These are phyloP conservation scores for Pogonus chalceus DNA, from an alignment of 1,140 invertebrate species.

Conservation along the genomic window DNA sequence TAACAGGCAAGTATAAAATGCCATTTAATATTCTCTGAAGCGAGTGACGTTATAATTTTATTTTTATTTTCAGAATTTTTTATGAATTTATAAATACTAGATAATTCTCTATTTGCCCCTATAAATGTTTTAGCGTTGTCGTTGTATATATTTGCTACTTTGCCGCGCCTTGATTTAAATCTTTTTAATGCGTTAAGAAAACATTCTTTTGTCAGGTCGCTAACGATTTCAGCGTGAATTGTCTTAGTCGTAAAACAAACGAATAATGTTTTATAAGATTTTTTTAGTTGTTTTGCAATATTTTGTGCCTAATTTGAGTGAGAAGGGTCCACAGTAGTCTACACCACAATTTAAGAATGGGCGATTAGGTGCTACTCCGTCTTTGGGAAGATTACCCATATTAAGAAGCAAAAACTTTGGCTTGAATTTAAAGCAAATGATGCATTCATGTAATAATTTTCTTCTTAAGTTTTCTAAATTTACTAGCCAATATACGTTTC, in stretches of 20 bases:
- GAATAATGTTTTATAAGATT: constrained; percentile 31
- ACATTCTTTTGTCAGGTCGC: constrained; percentile 19
- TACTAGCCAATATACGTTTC: constrained; percentile 22
- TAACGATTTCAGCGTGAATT: constrained; percentile 32
- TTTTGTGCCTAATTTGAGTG: constrained; percentile 17
- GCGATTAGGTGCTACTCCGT: constrained; percentile 18
- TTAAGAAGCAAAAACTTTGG: constrained; percentile 11
- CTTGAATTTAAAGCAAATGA: constrained; percentile 15
- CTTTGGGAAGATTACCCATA: constrained; percentile 30
- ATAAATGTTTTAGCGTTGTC: constrained; percentile 18
- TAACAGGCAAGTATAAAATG: constrained; percentile 9
- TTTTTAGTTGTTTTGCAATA: constrained; percentile 16
- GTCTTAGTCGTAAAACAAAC: constrained; percentile 30
- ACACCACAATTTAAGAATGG: constrained; percentile 29
- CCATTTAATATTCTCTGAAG: constrained; percentile 12
- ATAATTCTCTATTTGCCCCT: constrained; percentile 16
- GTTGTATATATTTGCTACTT: constrained; percentile 21
- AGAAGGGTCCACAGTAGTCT: constrained; percentile 28
- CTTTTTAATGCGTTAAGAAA: constrained; percentile 26
- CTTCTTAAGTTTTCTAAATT: constrained; percentile 18
- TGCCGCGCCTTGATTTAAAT: constrained; percentile 27
- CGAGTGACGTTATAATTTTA: too few relatives aligned
- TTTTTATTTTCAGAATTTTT: too few relatives aligned
- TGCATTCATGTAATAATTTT: constrained; percentile 18
- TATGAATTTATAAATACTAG: too few relatives aligned